Percentiles rank a stretch among this genome's conserved stretches.
Conservation (phyloP, 2,797 vertebrate species). For the Thamnophis elegans region DNA sequence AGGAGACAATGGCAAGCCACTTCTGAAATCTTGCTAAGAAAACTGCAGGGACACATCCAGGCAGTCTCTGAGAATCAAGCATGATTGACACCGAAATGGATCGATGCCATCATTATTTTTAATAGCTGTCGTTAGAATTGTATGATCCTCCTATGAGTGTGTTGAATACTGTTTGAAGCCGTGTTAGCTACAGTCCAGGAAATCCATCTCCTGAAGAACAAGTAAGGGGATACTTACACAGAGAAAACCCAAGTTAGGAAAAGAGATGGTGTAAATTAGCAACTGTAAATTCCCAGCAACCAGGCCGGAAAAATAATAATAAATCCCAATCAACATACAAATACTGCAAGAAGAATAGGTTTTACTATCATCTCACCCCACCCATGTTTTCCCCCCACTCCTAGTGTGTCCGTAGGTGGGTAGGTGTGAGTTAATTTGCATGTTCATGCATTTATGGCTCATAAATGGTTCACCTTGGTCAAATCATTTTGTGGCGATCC, state of each 20-base stretch:
- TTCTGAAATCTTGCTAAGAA: background rate
- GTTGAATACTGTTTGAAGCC: background rate
- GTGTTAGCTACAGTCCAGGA: background rate
- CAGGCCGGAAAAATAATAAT: background rate
- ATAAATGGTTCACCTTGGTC: conserved; percentile 8
- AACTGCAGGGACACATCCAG: background rate
- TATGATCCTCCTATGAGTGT: background rate
- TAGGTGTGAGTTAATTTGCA: background rate
- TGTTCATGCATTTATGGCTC: background rate
- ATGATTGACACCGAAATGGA: background rate
- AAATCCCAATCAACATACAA: background rate
- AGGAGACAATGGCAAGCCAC: background rate
- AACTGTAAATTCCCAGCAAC: background rate
- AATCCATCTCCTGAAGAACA: background rate
- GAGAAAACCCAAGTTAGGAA: background rate
- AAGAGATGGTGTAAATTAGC: background rate
- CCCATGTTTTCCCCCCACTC: background rate
- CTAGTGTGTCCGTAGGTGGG: background rate
- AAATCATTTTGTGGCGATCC: conserved; percentile 4
- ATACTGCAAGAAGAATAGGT: background rate
- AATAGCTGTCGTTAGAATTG: background rate
- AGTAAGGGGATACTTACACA: background rate
- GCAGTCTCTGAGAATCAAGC: background rate
- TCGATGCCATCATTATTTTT: background rate
- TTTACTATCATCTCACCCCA: accelerated